phyloP scores from a whole-genome alignment of 2,113 vertebrate species.

The Rhea americana region DNA sequence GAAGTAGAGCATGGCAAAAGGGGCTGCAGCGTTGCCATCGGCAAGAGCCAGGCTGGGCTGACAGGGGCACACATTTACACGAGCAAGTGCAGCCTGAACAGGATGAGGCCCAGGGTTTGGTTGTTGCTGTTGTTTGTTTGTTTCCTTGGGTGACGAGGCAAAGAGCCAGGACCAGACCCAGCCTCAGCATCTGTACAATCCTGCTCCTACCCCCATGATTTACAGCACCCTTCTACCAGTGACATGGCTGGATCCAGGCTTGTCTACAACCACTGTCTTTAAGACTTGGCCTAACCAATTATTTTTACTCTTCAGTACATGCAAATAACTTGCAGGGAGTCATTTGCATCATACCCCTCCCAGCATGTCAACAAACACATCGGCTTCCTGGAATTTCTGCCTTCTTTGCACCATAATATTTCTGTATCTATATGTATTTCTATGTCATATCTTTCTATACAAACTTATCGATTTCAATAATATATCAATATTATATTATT shows the following conservation, averaged over 20 bases:
- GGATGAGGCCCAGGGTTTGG: background rate
- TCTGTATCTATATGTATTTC: background rate
- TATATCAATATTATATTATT: background rate
- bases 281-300: background rate
- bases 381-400: conserved; percentile 35
- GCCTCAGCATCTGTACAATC: background rate
- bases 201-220: background rate
- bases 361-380: conserved; percentile 1
- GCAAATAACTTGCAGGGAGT: background rate
- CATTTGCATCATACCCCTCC: background rate
- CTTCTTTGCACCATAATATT: background rate
- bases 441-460: background rate
- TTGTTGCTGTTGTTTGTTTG: no score
- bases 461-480: background rate
- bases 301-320: background rate
- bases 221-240: background rate
- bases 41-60: background rate
- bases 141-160: background rate
- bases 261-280: background rate
- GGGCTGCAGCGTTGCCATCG: background rate
- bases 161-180: background rate
- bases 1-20: background rate
- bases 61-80: background rate
- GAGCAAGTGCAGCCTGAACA: background rate
- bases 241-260: background rate